Base-by-base conservation (phyloP, 2,797 vertebrate genomes). In the Corythornis leucogaster region DNA sequence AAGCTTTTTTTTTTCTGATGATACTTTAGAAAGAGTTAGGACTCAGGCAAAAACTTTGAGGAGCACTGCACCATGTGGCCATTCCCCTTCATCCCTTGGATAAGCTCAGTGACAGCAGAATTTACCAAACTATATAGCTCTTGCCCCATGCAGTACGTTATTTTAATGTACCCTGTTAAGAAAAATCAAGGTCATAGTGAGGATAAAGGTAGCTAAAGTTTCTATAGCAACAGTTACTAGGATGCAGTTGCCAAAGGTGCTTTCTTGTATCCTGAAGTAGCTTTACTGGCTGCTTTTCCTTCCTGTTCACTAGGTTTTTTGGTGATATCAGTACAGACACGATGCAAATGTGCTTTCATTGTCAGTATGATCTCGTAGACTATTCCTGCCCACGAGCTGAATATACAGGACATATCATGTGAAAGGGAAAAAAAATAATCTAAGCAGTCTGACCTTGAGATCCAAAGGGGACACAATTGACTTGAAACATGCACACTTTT, bases 141-240 rank as follows among this genome's bases (percentile, higher is more conserved):
- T 74, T 86, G 22, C 40, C 76, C 82, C 30, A 35, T 1, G 9
- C 31, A 75, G 38, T 67, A 93, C 55, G 67, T 70, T 83, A 87
- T 80, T 89, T 92, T 94, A 93, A 94, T 63, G 51, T 58, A 93
- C 38, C 59, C 53, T 85, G 86, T 85, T 92, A 92, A 92, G 93
- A 91, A 96, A 96, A 94, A 96, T 95, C 90, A 95, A 93, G 93
- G 95, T 96, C 92, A 96, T 45, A 76, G 90, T 68, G 83, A 96
- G 88, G 93, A 94, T 93, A 95, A 94, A 95, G 92, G 95, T 90
- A 97, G 91, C 84, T 97, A 92, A 96, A 95, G 95, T 97, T 96
- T 92, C 97, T 94, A 97, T 97, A 93, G 96, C 88, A 97, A 97
- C 96, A 74, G 92, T 95, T 94, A 87, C 93, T 86, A 95, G 95